phyloP scores from a whole-genome alignment of 1,140 invertebrate species.

The Trigoniulus corallinus region DNA sequence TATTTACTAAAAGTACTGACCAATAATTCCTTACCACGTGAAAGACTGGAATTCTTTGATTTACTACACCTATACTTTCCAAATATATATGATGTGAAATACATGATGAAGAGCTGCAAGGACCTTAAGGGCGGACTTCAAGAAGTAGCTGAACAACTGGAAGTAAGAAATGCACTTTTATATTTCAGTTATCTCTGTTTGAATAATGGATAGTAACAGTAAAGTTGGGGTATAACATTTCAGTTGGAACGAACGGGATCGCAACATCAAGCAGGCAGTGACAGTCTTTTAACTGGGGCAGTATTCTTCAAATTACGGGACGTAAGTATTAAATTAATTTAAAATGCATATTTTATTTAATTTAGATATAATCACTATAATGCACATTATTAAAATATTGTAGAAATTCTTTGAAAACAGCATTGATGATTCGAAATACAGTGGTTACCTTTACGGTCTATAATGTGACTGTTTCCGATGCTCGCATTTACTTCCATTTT shows the following conservation, averaged over 20 bases:
- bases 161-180: slow-evolving; percentile 20
- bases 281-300: slow-evolving; percentile 90
- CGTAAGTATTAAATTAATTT: slow-evolving; percentile 32
- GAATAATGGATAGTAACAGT: not conserved
- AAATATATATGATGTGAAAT: slow-evolving; percentile 95
- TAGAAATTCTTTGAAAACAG: slow-evolving; percentile 98
- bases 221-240: no score
- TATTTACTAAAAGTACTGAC: slow-evolving; percentile 87
- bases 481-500: no score
- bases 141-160: slow-evolving; percentile 81
- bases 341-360: not conserved
- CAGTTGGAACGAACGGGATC: slow-evolving; percentile 71
- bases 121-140: slow-evolving; percentile 94
- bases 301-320: slow-evolving; percentile 99
- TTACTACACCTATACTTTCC: slow-evolving; percentile 85
- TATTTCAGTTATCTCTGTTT: not conserved
- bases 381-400: no score
- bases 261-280: slow-evolving; percentile 95
- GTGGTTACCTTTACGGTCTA: slow-evolving; percentile 84
- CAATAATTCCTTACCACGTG: slow-evolving; percentile 70
- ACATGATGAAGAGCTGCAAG: slow-evolving; percentile 95
- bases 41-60: slow-evolving; percentile 90
- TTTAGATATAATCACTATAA: no score
- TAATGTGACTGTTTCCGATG: no score
- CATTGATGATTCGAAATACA: slow-evolving; percentile 89